Evolutionary conservation across 2,113 vertebrate genomes (phyloP).

Genomic region (Hemibagrus wyckioides): DNA sequence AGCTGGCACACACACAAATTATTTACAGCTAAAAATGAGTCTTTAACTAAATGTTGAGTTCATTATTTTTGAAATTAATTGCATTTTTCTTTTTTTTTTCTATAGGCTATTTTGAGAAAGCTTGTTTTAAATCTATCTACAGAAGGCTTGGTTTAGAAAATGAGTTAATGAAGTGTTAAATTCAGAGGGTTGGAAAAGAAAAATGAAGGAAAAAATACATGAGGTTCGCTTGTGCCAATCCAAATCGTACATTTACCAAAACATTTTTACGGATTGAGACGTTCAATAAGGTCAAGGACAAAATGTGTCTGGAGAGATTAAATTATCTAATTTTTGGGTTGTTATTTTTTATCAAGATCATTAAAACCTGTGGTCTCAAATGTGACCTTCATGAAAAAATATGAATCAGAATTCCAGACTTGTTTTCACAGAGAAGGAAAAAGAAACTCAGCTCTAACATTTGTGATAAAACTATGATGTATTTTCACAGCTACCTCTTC

Average conservation of each 20-base stretch:
- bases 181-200: too few species aligned
- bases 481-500: neutral
- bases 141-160: neutral
- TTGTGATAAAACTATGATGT: neutral
- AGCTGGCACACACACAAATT: slow-evolving; percentile 17
- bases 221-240: too few species aligned
- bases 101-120: neutral
- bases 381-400: neutral
- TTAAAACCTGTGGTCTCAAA: neutral
- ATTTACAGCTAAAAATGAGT: neutral
- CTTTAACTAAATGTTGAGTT: neutral
- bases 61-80: neutral
- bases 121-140: neutral
- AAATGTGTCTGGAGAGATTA: neutral
- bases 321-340: slow-evolving; percentile 9
- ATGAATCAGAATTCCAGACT: neutral
- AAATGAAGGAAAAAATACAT: too few species aligned
- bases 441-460: neutral
- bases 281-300: slow-evolving; percentile 2
- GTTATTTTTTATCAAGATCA: too few species aligned
- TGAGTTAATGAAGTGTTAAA: neutral
- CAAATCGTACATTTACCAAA: too few species aligned
- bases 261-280: neutral
- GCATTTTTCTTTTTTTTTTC: neutral
- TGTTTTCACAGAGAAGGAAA: neutral